These are phyloP conservation scores for Tachysurus fulvidraco DNA, from an alignment of 2,113 vertebrate species.

Conservation along the genomic window DNA sequence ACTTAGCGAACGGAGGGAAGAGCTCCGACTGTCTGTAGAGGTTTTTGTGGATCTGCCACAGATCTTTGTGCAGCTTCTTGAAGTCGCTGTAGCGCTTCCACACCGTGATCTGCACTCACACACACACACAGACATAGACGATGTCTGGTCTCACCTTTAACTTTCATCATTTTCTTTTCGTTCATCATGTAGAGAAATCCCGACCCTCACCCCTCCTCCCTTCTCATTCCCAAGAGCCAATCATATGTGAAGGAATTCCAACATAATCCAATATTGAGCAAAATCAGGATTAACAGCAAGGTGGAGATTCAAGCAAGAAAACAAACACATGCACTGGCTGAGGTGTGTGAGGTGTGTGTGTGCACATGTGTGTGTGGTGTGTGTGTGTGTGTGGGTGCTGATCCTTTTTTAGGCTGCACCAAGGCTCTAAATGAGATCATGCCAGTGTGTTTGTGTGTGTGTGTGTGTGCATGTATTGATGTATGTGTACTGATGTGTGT, in stretches of 20 bases:
- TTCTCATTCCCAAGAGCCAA: not conserved
- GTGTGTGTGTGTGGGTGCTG: not conserved
- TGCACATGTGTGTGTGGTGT: constrained; percentile 13
- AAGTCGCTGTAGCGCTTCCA: constrained; percentile 99
- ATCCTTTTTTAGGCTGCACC: constrained; percentile 1
- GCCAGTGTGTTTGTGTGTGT: constrained; percentile 43
- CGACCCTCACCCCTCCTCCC: not conserved
- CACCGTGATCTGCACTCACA: constrained; percentile 82
- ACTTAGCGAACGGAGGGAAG: constrained; percentile 95
- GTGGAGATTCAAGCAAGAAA: not conserved
- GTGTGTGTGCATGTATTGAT: not conserved
- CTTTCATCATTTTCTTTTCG: constrained; percentile 1
- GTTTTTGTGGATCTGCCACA: constrained; percentile 93
- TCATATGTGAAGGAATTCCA: not conserved
- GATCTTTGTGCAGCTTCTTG: constrained; percentile 93
- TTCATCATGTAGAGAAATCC: not conserved
- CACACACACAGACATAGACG: not conserved
- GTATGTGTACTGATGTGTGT: too few relatives aligned
- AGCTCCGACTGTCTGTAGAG: constrained; percentile 88
- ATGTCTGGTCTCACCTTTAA: not conserved
- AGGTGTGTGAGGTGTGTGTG: not conserved
- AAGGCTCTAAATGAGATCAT: constrained; percentile 67
- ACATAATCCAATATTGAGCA: not conserved
- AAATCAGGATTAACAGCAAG: not conserved
- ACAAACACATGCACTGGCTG: not conserved